Evolutionary conservation across 2,888 invertebrate species (phyloP), one percentile per base, ranked within the genome.

Genomic region (Allophyes oxyacanthae): DNA sequence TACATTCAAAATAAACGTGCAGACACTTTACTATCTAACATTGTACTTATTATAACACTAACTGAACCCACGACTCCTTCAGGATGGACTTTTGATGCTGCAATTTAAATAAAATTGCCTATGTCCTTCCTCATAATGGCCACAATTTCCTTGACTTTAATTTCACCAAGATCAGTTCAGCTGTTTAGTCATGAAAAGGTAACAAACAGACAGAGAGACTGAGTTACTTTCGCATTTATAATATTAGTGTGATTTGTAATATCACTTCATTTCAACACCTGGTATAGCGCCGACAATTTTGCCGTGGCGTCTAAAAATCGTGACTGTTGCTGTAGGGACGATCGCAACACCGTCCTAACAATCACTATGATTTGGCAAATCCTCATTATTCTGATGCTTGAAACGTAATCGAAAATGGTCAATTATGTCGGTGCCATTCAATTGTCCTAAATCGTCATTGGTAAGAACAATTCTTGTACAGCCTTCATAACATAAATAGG

Each of bases 351-450:
- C 71, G 75, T 61, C 52, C 60, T 53, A 72, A 76, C 84, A 85
- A 90, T 83, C 72, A 82, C 86, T 84, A 77, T 84, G 77, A 87
- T 90, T 92, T 87, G 75, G 72, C 77, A 87, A 90, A 88, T 82
- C 78, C 80, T 85, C 81, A 88, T 86, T 86, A 87, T 83, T 80
- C 69, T 72, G 64, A 77, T 75, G 76, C 70, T 83, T 78, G 81
- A 78, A 81, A 79, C 75, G 81, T 87, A 88, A 89, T 89, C 86
- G 82, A 88, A 88, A 89, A 89, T 85, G 75, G 79, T 59, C 85
- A 87, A 87, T 89, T 87, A 86, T 83, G 78, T 81, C 73, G 70
- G 60, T 77, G 81, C 78, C 86, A 86, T 90, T 90, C 89, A 86
- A 90, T 91, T 89, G 87, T 89, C 75, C 81, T 75, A 83, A 85